phyloP scores from a whole-genome alignment of 2,797 vertebrate species.

The Platalea minor region DNA sequence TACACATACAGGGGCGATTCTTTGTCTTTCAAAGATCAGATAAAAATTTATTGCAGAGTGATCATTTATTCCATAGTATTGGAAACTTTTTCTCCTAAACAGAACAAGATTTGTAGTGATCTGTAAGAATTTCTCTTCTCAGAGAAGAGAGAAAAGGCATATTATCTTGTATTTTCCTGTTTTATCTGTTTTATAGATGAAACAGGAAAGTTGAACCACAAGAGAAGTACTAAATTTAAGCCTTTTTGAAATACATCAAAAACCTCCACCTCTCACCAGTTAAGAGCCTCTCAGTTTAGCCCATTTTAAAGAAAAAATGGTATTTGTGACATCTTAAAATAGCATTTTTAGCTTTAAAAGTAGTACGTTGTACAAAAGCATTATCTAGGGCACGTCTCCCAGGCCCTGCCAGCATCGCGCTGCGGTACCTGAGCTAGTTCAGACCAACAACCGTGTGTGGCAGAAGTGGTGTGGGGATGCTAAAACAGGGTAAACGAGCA shows the following conservation, averaged over 20 bases:
- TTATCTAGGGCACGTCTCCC: not conserved
- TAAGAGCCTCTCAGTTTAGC: not conserved
- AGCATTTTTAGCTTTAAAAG: not conserved
- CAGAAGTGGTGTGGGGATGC: not conserved
- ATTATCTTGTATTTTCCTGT: not conserved
- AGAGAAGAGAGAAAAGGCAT: not conserved
- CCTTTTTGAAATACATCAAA: not conserved
- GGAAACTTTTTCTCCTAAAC: not conserved
- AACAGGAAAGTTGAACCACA: not conserved
- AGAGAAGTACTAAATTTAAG: not conserved
- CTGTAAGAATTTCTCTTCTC: not conserved
- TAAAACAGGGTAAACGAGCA: not conserved
- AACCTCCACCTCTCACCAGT: not conserved
- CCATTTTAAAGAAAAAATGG: not conserved
- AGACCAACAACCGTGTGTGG: accelerated
- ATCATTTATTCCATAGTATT: not conserved
- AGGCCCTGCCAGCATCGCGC: not conserved
- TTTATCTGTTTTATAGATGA: not conserved
- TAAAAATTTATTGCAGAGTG: not conserved
- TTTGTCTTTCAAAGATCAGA: not conserved
- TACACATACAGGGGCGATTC: accelerated
- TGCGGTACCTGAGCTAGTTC: not conserved
- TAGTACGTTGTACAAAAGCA: accelerated
- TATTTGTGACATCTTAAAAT: not conserved
- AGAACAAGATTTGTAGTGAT: not conserved